A percentile compares a stretch with the other conserved stretches of the same genome.
phyloP scores from a whole-genome alignment of 2,113 vertebrate species.

The Ifrita kowaldi region DNA sequence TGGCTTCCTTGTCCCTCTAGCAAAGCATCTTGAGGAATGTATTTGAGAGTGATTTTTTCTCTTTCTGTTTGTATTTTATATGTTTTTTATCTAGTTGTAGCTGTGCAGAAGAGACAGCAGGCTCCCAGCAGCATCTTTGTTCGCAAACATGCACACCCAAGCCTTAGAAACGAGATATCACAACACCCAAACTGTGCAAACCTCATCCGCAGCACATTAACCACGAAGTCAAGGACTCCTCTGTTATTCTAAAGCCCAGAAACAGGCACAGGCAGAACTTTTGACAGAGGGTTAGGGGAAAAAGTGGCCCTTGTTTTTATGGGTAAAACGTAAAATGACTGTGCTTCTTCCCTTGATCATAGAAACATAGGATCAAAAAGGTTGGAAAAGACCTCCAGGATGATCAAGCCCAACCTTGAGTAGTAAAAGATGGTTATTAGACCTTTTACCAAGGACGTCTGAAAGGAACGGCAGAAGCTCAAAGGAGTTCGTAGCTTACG shows the following conservation, averaged over 20 bases:
- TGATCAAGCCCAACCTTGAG: background rate
- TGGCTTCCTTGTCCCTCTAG: background rate
- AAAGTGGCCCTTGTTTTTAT: background rate
- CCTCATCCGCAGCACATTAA: fast-evolving
- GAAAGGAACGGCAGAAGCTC: background rate
- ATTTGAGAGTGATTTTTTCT: background rate
- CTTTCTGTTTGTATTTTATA: background rate
- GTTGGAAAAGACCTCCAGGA: background rate
- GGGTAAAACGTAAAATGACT: background rate
- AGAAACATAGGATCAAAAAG: background rate
- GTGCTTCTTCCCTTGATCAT: background rate
- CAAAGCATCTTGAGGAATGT: background rate
- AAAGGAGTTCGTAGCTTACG: fast-evolving
- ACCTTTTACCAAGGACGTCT: fast-evolving
- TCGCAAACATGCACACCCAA: background rate
- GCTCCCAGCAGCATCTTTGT: background rate
- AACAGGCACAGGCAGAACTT: background rate
- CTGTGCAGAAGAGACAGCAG: background rate
- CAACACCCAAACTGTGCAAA: fast-evolving
- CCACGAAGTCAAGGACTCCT: background rate
- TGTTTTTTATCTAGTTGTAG: background rate
- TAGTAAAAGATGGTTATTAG: fast-evolving
- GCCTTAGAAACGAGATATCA: background rate
- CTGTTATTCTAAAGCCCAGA: background rate
- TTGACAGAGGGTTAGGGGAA: background rate